These are phyloP conservation scores for Diuraphis noxia DNA, from an alignment of 1,140 invertebrate species.

Conservation along the genomic window DNA sequence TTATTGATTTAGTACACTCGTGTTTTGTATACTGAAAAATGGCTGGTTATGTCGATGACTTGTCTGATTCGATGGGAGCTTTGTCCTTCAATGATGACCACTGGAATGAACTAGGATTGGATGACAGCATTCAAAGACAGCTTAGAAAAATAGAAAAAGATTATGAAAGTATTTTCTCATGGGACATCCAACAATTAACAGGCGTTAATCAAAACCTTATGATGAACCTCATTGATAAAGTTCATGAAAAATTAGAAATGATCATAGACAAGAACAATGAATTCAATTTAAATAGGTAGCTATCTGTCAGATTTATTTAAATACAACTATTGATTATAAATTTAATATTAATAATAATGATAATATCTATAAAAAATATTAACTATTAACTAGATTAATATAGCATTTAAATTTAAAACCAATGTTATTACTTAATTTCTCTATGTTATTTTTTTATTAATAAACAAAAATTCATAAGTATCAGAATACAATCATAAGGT, in stretches of 20 bases:
- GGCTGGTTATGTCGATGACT: background rate
- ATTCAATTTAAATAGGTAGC: constrained; percentile 22
- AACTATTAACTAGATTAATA: too few relatives aligned
- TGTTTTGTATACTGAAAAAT: background rate
- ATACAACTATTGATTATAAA: too few relatives aligned
- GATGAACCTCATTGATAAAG: background rate
- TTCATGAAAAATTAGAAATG: background rate
- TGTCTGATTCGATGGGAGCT: background rate
- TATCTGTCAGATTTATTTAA: background rate
- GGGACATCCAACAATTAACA: background rate
- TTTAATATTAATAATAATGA: too few relatives aligned
- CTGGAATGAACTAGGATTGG: background rate
- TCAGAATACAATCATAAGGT: background rate
- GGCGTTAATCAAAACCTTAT: background rate
- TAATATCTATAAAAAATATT: too few relatives aligned
- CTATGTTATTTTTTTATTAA: background rate
- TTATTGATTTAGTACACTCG: background rate
- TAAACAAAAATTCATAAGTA: background rate
- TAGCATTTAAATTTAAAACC: too few relatives aligned
- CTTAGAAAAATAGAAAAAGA: background rate
- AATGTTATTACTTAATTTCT: too few relatives aligned
- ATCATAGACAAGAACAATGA: background rate
- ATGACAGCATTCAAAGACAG: background rate
- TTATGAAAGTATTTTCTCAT: constrained; percentile 17
- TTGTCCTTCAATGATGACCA: background rate